Percentiles rank a stretch among this genome's conserved stretches.
Conservation (phyloP, 1,140 invertebrate species). For the Ceratina calcarata region DNA sequence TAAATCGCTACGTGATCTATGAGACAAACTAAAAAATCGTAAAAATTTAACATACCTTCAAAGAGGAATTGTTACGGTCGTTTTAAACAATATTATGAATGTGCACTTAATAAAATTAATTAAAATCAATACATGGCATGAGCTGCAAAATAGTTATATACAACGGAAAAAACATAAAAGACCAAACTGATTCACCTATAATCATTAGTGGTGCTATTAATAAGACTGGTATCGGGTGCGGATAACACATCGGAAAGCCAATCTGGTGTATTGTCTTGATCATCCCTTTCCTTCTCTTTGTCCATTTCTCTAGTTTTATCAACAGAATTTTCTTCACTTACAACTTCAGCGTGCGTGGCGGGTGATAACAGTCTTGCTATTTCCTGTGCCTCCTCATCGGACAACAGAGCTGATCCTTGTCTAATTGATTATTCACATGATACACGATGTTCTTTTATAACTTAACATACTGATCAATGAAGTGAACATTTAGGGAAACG, state of each 20-base stretch:
- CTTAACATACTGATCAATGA: constrained; percentile 28
- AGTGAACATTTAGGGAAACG: constrained; percentile 34
- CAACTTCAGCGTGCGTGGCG: constrained; percentile 66
- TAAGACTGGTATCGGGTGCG: constrained; percentile 78
- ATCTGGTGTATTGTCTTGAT: constrained; percentile 80
- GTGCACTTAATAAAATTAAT: constrained; percentile 41
- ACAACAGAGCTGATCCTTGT: constrained; percentile 87
- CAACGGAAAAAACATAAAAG: constrained; percentile 55
- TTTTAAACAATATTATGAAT: not conserved
- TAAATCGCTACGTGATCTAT: constrained; percentile 78
- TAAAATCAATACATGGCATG: constrained; percentile 37
- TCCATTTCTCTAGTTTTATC: constrained; percentile 69
- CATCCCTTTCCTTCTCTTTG: constrained; percentile 79
- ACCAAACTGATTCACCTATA: constrained; percentile 75
- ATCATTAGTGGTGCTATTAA: constrained; percentile 79
- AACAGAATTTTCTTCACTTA: constrained; percentile 65
- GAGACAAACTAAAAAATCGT: constrained; percentile 69
- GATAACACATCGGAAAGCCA: constrained; percentile 82
- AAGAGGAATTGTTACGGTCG: not conserved
- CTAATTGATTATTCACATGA: constrained; percentile 75
- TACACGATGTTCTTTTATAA: constrained; percentile 31
- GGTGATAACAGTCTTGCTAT: constrained; percentile 88
- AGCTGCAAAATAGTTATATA: constrained; percentile 50
- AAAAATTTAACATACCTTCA: constrained; percentile 12
- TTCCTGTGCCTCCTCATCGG: constrained; percentile 93